Evolutionary conservation across 2,797 vertebrate genomes (phyloP), one percentile per base, ranked within the genome.

Genomic region (Xiphorhynchus erythropygius): DNA sequence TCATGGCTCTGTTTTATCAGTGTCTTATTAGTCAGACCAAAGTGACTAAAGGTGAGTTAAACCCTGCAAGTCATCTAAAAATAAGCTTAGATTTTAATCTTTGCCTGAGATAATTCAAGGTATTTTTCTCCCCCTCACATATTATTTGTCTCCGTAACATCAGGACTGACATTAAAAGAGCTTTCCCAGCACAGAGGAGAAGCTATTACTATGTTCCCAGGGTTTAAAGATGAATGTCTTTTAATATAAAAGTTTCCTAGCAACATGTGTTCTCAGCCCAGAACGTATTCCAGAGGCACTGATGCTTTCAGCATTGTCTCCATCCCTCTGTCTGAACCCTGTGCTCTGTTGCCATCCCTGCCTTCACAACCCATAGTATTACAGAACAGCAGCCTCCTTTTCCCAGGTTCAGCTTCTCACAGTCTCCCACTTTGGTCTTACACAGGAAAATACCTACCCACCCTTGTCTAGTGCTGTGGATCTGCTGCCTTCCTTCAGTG

Each of bases 211-310:
- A 1, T 81, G 62, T 73, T 96, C 65, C 39, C 74, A 76, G 70
- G 71, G 64, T 87, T 87, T 92, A 62, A 82, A 95, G 88, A 95
- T 78, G 21, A 91, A 94, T 95, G 55, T 14, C 52, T 94, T 91
- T 94, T 91, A 90, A 94, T 87, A 92, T 86, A 91, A 93, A 93
- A 91, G 94, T 95, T 75, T 94, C 95, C 94, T 95, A 96, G 94
- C 94, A 97, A 97, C 84, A 60, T 7, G 24, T 69, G 44, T 71
- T 94, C 59, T 49, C 18, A 84, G 73, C 57, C 13, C 73, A 65
- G 59, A 68, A 62, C 11, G 39, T 42, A 18, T 77, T 88, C 41
- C 73, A 69, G 70, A 59, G n/a, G 65, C 22, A 8, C 39, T 10
- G 64, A 57, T 76, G 62, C 76, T 93, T 76, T 63, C 76, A 59